Percentiles rank a stretch among this genome's conserved stretches.
Evolutionary conservation across 2,797 vertebrate species (phyloP).

Genomic region (Graptemys geographica): DNA sequence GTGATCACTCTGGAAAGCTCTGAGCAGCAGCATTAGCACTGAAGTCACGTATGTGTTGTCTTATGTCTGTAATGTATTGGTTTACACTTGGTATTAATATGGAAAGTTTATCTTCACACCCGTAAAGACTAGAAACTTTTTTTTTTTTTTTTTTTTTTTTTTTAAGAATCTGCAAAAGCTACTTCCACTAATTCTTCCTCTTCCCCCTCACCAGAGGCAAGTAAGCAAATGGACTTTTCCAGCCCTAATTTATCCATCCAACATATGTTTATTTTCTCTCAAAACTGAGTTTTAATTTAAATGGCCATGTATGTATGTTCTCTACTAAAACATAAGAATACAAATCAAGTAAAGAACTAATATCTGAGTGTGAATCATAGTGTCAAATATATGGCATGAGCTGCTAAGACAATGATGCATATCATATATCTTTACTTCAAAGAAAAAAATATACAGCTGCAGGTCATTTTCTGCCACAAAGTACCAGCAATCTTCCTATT

Average conservation of each 20-base stretch:
- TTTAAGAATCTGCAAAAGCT: not conserved
- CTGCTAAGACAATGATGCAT: not conserved
- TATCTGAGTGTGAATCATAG: not conserved
- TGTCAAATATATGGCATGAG: not conserved
- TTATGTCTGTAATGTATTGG: no score
- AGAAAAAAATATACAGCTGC: not conserved
- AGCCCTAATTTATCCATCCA: not conserved
- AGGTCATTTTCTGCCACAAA: not conserved
- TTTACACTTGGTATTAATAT: not conserved
- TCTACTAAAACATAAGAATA: not conserved
- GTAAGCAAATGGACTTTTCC: not conserved
- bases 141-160: no score
- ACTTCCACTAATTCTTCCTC: not conserved
- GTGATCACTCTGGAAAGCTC: not conserved
- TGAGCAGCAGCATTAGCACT: not conserved
- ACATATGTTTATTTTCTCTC: not conserved
- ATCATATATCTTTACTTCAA: not conserved
- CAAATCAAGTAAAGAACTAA: not conserved
- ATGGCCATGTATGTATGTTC: not conserved
- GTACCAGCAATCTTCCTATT: not conserved
- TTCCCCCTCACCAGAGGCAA: not conserved
- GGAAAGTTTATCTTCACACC: not conserved
- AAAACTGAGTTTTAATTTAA: not conserved
- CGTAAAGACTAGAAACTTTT: not conserved
- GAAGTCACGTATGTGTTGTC: not conserved